Percentiles rank a stretch among this genome's conserved stretches.
Evolutionary conservation across 2,797 vertebrate genomes (phyloP).

Genomic region (Protosalanx chinensis): DNA sequence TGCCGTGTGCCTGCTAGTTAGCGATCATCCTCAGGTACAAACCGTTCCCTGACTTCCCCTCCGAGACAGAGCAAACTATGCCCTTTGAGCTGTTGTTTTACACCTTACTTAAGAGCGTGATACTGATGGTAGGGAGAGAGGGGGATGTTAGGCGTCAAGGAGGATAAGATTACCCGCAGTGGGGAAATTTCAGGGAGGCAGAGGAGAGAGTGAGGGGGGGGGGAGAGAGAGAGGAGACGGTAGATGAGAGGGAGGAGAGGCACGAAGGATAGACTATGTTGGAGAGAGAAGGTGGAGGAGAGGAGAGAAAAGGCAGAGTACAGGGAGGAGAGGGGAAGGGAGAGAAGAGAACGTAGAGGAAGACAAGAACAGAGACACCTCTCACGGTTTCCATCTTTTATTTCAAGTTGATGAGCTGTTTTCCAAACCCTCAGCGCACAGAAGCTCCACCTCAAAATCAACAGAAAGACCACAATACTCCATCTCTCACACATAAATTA

Average conservation of each 20-base stretch:
- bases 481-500: constrained; percentile 12
- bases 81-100: too few relatives aligned
- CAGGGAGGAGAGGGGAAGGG: neutral
- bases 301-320: neutral
- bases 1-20: too few relatives aligned
- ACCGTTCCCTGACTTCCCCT: too few relatives aligned
- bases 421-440: constrained; percentile 14
- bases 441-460: neutral
- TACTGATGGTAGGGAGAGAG: too few relatives aligned
- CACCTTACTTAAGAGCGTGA: too few relatives aligned
- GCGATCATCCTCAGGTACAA: too few relatives aligned
- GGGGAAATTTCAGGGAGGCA: constrained; percentile 40
- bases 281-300: neutral
- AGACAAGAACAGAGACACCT: neutral
- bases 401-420: constrained; percentile 14
- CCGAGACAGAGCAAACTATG: too few relatives aligned
- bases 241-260: neutral
- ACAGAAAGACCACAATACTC: neutral
- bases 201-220: neutral
- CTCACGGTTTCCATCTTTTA: constrained; percentile 5
- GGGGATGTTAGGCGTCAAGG: constrained; percentile 7
- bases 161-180: too few relatives aligned
- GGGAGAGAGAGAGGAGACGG: too few relatives aligned
- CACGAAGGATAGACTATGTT: neutral
- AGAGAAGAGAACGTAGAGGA: neutral